A percentile compares a stretch with the other conserved stretches of the same genome.
These are phyloP conservation scores for Periophthalmus modestus DNA, from an alignment of 2,113 vertebrate species.

Conservation along the genomic window DNA sequence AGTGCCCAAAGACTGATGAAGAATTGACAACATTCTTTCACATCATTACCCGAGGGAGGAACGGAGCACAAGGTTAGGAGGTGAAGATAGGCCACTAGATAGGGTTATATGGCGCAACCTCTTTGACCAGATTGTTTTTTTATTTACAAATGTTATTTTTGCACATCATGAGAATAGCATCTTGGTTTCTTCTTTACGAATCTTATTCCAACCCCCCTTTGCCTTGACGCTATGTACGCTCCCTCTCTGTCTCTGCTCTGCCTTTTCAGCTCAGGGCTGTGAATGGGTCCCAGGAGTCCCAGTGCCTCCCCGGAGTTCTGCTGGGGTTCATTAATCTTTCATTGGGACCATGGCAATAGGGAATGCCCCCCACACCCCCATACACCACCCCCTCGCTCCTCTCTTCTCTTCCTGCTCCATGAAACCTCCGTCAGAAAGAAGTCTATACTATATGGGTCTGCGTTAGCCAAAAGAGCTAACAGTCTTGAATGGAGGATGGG, in stretches of 20 bases:
- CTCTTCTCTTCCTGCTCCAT: not conserved
- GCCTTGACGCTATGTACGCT: slow-evolving; percentile 30
- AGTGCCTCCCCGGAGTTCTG: slow-evolving; percentile 77
- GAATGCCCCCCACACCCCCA: slow-evolving; percentile 49
- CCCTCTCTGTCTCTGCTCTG: slow-evolving; percentile 49
- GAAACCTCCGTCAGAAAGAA: slow-evolving; percentile 25
- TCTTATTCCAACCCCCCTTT: slow-evolving; percentile 38
- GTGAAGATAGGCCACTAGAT: slow-evolving; percentile 23
- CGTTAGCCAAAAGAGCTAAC: slow-evolving; percentile 25
- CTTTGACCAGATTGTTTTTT: slow-evolving; percentile 28
- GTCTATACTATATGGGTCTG: slow-evolving; percentile 30
- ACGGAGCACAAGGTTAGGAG: slow-evolving; percentile 57
- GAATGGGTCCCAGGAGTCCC: slow-evolving; percentile 80
- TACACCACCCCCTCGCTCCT: not conserved
- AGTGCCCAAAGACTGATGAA: slow-evolving; percentile 55
- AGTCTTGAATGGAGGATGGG: slow-evolving; percentile 30
- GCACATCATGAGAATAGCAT: slow-evolving; percentile 49
- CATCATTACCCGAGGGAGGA: slow-evolving; percentile 78
- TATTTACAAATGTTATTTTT: slow-evolving; percentile 29
- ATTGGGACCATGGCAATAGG: slow-evolving; percentile 79
- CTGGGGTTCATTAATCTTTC: slow-evolving; percentile 83
- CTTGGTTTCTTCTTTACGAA: slow-evolving; percentile 68
- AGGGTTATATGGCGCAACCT: slow-evolving; percentile 47
- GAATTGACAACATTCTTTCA: slow-evolving; percentile 84
- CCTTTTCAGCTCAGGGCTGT: slow-evolving; percentile 76